phyloP scores from a whole-genome alignment of 53 echinoderm and acorn worm genomes.

The Antedon mediterranea region DNA sequence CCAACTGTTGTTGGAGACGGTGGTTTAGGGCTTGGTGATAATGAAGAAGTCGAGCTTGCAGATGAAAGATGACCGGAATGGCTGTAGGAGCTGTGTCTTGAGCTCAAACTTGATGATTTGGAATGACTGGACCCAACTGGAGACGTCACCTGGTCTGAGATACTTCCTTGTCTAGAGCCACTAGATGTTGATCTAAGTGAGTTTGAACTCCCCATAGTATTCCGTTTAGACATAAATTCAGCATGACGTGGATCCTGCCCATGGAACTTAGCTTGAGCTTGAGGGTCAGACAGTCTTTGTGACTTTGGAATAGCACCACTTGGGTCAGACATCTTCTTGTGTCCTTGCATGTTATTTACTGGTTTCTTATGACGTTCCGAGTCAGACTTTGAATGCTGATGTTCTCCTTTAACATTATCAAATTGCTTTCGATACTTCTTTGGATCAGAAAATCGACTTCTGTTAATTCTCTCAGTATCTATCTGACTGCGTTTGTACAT shows the following conservation, averaged over 20 bases:
- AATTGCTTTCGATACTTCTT: not conserved
- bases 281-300: constrained; percentile 24
- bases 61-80: not conserved
- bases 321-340: constrained; percentile 33
- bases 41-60: not conserved
- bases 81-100: not conserved
- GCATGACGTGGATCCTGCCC: not conserved
- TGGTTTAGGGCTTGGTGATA: not conserved
- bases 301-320: constrained; percentile 30
- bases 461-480: not conserved
- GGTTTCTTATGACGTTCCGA: constrained; percentile 29
- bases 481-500: not conserved
- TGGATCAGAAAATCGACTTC: constrained; percentile 9
- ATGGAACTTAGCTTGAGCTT: constrained; percentile 11
- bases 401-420: constrained; percentile 8
- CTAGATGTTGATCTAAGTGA: not conserved
- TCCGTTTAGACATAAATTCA: not conserved
- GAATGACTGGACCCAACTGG: not conserved
- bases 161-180: constrained; percentile 22
- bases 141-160: constrained; percentile 19
- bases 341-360: constrained; percentile 10
- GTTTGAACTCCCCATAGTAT: constrained; percentile 16
- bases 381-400: constrained; percentile 47
- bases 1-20: not conserved
- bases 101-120: not conserved